Evolutionary conservation across 1,140 invertebrate genomes (phyloP), one percentile per base, ranked within the genome.

Genomic region (Trachymyrmex cornetzi): DNA sequence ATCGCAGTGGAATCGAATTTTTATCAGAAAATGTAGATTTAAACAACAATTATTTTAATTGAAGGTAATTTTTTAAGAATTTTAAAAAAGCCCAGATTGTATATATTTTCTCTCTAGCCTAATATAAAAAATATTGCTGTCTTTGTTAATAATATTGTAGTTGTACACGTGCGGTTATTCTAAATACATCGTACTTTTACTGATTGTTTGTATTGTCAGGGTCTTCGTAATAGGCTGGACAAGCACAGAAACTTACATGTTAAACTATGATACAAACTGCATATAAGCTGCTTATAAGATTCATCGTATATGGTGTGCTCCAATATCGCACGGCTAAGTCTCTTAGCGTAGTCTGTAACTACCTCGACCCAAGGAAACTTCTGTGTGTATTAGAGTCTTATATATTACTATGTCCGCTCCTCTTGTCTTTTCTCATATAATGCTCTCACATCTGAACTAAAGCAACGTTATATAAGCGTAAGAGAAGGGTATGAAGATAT

Each of bases 241-340:
- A 75, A 74, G 53, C 48, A 48, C 7, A 69, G 67, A 82, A 82
- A 84, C 69, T 84, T 63, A 75, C n/a, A 75, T 27, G 80, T 84
- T 74, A 82, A 82, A 71, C 80, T 72, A 53, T 74, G 53, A 74
- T 84, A 84, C 57, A 75, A 84, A 27, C 69, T 61, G 57, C 27
- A 61, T 50, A 48, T 84, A 84, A 84, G 80, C 80, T 75, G 69
- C 80, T 84, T 84, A 84, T 74, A 84, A 84, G 69, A 84, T 84
- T 55, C 69, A 61, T 72, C 38, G 64, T 81, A 69, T 69, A 69
- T 48, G 67, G 24, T 74, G 80, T 84, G 64, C 38, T 82, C 67
- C 80, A 74, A 74, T 74, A 82, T 82, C 80, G 55, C 38, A n/a
- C 38, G n/a, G 80, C 57, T 84, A 84, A 84, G 80, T 84, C 80